Percentiles rank a stretch among this genome's conserved stretches.
Conservation (phyloP, 2,113 vertebrate species). For the Pycnonotus jocosus region DNA sequence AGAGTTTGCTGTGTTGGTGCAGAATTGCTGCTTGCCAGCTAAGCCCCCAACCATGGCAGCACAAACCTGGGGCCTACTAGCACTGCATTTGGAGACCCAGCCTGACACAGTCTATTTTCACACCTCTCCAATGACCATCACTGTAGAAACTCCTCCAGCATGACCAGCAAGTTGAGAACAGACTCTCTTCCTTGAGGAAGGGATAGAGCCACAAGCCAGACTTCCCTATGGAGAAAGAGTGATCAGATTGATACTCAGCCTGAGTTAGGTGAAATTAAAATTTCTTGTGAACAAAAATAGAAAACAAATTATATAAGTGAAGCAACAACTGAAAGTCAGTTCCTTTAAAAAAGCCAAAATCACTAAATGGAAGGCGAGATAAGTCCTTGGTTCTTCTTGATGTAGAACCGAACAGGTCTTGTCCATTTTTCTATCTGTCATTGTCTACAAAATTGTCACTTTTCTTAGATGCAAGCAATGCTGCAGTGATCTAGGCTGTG, state of each 20-base stretch:
- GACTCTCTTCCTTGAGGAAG: neutral
- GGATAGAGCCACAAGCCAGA: neutral
- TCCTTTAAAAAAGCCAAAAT: neutral
- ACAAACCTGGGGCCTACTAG: neutral
- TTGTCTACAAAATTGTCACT: neutral
- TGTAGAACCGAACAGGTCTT: neutral
- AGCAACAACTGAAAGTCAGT: neutral
- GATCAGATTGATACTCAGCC: neutral
- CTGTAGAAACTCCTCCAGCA: neutral
- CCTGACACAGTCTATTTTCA: neutral
- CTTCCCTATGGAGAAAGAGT: neutral
- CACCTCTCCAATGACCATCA: neutral
- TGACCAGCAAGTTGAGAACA: neutral
- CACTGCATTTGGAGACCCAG: neutral
- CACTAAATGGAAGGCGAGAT: neutral
- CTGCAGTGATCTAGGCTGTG: neutral
- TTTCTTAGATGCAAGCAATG: neutral
- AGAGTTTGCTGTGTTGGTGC: neutral
- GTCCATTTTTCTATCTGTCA: neutral
- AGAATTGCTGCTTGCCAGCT: neutral
- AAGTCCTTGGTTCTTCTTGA: neutral
- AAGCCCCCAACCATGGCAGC: rapidly evolving
- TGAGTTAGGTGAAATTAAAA: neutral
- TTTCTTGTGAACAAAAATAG: neutral
- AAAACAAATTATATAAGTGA: neutral